Evolutionary conservation across 2,888 invertebrate species (phyloP), one percentile per base, ranked within the genome.

Genomic region (Mesorhabditis spiculigera): DNA sequence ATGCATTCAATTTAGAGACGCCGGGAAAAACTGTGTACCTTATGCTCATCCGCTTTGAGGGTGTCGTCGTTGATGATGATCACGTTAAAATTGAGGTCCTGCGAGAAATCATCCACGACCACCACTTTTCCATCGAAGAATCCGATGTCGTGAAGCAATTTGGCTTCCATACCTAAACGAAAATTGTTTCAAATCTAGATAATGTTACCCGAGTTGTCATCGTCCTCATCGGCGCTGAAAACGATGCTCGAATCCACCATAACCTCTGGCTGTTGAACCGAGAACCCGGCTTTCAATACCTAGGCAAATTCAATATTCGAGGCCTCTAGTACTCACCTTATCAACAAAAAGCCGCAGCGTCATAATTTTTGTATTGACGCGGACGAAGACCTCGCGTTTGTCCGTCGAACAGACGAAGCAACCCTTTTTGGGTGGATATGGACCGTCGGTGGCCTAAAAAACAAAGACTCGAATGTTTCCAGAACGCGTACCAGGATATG

Each of bases 331-430:
- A 28, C 42, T 6, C 61, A 88, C 90, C 70, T 92, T 92, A 42
- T 91, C 91, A 76, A 93, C 92, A 41, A 98, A 90, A 71, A 92
- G 91, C 85, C 92, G 92, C 4, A 95, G 90, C 0, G 92, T 93
- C 86, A 94, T 90, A 73, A 90, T 91, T 65, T 91, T 90, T 0
- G 92, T 90, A 86, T 96, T 93, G 43, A 97, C 89, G 4, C 86
- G 84, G 43, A 90, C 87, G 63, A 74, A 68, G 16, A 93, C 92
- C 85, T 93, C 92, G 0, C 93, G 93, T 84, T 93, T 92, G 43
- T 73, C 90, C 58, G 58, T 13, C 0, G 94, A 91, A 87, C 98
- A 98, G 0, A 96, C 95, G 83, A 93, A 93, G 87, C 98, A 98
- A 81, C 93, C 92, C 0, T 94, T 93, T 87, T 95, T 96, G 0